Percentiles rank a stretch among this genome's conserved stretches.
These are phyloP conservation scores for Myotis davidii DNA, from an alignment of 2,113 vertebrate genomes.

Conservation along the genomic window DNA sequence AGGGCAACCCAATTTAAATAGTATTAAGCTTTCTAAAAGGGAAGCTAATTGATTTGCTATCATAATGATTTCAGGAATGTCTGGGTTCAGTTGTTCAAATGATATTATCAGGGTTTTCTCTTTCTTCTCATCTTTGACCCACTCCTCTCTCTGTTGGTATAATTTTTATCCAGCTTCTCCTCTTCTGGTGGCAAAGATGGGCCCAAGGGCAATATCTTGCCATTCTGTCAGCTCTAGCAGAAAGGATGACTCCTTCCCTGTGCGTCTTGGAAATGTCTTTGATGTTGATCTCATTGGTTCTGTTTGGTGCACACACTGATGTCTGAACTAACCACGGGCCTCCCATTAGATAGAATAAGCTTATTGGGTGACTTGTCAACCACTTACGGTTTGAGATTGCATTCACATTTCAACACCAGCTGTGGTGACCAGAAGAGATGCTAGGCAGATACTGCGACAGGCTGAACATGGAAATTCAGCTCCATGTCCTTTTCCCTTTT, in stretches of 20 bases:
- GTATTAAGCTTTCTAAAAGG: not conserved
- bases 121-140: not conserved
- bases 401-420: not conserved
- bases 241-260: not conserved
- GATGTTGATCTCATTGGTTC: not conserved
- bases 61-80: not conserved
- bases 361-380: not conserved
- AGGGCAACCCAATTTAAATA: not conserved
- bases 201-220: not conserved
- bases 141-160: not conserved
- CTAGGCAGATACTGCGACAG: not conserved
- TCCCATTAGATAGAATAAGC: not conserved
- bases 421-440: not conserved
- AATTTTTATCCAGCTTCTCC: not conserved
- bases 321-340: not conserved
- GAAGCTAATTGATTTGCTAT: not conserved
- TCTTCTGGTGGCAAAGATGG: not conserved
- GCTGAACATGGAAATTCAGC: not conserved
- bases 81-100: not conserved
- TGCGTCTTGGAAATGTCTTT: not conserved
- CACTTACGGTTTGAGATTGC: not conserved
- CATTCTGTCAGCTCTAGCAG: not conserved
- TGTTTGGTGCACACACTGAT: not conserved
- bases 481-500: not conserved
- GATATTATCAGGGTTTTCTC: not conserved